A percentile compares a stretch with the other conserved stretches of the same genome.
phyloP scores from a whole-genome alignment of 2,797 vertebrate species.

The Choloepus didactylus region DNA sequence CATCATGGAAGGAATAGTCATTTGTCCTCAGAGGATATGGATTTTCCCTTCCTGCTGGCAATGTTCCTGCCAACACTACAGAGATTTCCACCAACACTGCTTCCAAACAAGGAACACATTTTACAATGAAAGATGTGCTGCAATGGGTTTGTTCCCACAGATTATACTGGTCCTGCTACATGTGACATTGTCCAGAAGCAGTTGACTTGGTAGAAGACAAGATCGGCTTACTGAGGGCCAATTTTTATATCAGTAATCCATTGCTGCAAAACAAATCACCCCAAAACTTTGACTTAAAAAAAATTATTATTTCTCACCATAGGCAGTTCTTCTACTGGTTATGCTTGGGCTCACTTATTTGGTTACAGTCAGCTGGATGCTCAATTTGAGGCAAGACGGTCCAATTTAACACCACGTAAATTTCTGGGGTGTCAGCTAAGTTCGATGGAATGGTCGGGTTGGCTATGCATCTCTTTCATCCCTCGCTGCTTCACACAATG shows the following conservation, averaged over 20 bases:
- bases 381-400: not conserved
- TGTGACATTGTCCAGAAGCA: not conserved
- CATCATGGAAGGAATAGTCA: not conserved
- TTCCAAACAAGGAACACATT: not conserved
- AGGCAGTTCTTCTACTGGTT: not conserved
- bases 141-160: not conserved
- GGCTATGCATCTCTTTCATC: not conserved
- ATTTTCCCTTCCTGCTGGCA: not conserved
- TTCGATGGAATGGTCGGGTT: not conserved
- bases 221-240: not conserved
- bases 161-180: not conserved
- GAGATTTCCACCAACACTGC: not conserved
- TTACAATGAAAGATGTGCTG: not conserved
- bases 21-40: not conserved
- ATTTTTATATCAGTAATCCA: not conserved
- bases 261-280: not conserved
- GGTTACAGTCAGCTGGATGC: not conserved
- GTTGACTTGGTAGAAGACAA: not conserved
- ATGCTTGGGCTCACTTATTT: not conserved
- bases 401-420: not conserved
- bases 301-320: not conserved
- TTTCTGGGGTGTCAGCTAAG: not conserved
- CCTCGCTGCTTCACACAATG: not conserved
- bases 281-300: not conserved
- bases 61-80: not conserved